phyloP scores from a whole-genome alignment of 2,113 vertebrate species.

The Cynopterus brachyotis region DNA sequence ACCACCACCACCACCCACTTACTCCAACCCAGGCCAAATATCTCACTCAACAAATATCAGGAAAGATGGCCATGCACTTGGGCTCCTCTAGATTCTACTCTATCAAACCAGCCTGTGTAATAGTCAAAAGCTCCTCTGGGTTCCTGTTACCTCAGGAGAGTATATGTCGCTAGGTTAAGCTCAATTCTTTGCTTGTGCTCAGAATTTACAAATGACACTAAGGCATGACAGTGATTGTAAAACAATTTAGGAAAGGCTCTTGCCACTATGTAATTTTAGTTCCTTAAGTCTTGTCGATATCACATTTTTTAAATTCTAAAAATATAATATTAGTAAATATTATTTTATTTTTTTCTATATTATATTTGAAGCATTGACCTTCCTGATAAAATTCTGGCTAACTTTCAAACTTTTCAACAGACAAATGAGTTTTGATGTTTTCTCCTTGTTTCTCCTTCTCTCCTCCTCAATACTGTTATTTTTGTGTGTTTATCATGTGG shows the following conservation, averaged over 20 bases:
- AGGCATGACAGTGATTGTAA: neutral
- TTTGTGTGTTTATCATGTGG: neutral
- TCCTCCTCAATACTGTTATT: neutral
- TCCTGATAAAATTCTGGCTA: neutral
- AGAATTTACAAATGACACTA: neutral
- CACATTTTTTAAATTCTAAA: neutral
- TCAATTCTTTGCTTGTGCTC: neutral
- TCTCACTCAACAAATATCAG: neutral
- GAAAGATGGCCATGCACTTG: neutral
- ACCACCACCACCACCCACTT: neutral
- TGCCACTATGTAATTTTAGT: neutral
- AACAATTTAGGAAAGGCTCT: neutral
- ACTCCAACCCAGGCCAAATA: neutral
- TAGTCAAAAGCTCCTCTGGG: neutral
- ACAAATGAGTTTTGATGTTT: neutral
- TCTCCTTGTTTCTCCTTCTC: neutral
- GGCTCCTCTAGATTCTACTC: neutral
- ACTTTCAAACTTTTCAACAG: neutral
- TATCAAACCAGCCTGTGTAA: neutral
- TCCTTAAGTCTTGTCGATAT: neutral
- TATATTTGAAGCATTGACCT: neutral
- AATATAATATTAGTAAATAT: neutral
- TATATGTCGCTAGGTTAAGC: neutral
- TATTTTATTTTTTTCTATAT: neutral
- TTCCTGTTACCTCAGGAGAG: neutral